A percentile compares a stretch with the other conserved stretches of the same genome.
Evolutionary conservation across 2,797 vertebrate genomes (phyloP).

Genomic region (Pipistrellus pipistrellus): DNA sequence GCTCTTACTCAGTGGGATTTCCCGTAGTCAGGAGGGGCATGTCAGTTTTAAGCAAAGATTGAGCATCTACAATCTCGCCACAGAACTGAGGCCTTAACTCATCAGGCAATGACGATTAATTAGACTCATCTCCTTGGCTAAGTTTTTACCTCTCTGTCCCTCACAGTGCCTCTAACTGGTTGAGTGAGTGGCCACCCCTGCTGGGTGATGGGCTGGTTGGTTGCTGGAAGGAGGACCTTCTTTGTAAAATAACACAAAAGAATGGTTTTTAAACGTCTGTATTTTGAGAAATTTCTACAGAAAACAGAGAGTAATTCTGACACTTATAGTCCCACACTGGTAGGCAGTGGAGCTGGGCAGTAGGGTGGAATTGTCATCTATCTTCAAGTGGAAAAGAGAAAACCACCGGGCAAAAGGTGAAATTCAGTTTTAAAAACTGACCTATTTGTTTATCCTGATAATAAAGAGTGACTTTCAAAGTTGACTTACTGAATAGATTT

Average conservation of each 20-base stretch:
- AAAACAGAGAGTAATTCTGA: background rate
- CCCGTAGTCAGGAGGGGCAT: background rate
- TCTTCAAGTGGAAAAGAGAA: background rate
- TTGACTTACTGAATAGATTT: background rate
- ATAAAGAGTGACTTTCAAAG: background rate
- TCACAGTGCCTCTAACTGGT: background rate
- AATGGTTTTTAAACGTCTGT: background rate
- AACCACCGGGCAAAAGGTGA: background rate
- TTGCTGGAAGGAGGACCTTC: background rate
- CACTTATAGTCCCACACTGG: background rate
- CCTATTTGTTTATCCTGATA: background rate
- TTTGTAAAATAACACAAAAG: conserved; percentile 7
- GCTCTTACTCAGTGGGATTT: background rate
- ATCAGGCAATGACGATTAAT: background rate
- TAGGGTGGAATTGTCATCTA: background rate
- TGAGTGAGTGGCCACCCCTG: background rate
- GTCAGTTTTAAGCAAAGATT: background rate
- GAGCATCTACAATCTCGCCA: background rate
- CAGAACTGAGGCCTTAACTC: background rate
- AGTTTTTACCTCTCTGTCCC: background rate
- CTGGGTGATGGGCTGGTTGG: background rate
- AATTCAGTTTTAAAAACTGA: background rate
- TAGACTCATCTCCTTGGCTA: background rate
- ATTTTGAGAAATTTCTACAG: background rate
- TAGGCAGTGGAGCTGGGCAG: background rate